These are phyloP conservation scores for Echinops telfairi DNA, from an alignment of 2,113 vertebrate genomes.

Conservation along the genomic window DNA sequence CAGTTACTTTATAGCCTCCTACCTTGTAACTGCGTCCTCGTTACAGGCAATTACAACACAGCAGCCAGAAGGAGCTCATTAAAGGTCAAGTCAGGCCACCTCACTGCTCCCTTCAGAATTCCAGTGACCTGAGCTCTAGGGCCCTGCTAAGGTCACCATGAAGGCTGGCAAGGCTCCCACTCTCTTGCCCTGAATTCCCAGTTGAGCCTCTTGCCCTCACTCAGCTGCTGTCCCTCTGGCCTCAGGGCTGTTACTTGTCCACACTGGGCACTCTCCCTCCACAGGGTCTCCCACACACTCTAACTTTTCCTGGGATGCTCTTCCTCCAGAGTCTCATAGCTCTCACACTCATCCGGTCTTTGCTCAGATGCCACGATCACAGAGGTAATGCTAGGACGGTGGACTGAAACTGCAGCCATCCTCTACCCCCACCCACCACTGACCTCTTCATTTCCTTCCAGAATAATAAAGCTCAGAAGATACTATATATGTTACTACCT, in stretches of 20 bases:
- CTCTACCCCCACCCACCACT: background rate
- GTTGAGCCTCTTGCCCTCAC: background rate
- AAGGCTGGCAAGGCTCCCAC: no score
- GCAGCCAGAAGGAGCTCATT: background rate
- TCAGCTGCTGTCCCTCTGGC: background rate
- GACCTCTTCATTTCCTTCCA: background rate
- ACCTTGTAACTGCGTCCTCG: background rate
- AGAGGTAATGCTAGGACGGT: background rate
- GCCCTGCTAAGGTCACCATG: background rate
- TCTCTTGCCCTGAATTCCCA: background rate
- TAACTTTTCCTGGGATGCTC: background rate
- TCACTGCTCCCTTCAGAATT: background rate
- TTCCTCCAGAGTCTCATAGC: background rate
- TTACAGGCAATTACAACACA: slow-evolving; percentile 5
- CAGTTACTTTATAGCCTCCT: background rate
- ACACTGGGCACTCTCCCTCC: background rate
- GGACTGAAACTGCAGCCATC: slow-evolving; percentile 1
- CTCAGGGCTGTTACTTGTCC: background rate
- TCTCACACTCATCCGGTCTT: background rate
- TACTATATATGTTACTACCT: background rate
- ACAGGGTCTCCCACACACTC: background rate
- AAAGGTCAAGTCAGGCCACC: background rate
- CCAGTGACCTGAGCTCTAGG: background rate
- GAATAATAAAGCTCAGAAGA: background rate
- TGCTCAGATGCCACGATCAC: background rate